Evolutionary conservation across 1,140 invertebrate genomes (phyloP), one percentile per base, ranked within the genome.

Genomic region (Drosophila yakuba): DNA sequence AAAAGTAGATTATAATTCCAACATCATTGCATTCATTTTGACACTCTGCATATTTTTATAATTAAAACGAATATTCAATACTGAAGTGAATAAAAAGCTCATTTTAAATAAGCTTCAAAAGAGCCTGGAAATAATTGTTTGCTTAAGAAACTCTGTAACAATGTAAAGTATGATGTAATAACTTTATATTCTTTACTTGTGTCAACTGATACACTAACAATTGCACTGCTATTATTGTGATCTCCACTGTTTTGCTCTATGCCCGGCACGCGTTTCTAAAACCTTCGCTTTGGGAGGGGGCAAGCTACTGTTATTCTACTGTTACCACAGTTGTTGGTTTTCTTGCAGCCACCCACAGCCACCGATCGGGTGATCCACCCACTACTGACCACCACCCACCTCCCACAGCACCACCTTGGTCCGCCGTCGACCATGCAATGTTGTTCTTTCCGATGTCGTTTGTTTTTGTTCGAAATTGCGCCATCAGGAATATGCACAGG

Each of bases 391-490:
- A 14, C 28, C 8, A 8, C 28, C 28, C 28, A 3, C 20, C 14
- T n/a, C 47, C 45, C 12, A 28, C 12, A 4, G 6, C 7, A 45
- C 51, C 17, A 14, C 45, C 20, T 20, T 25, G 61, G 17, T 41
- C 56, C 48, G 20, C 38, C 38, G 38, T 58, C 41, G 50, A 55
- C 58, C 75, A 62, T 72, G 80, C 73, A 88, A 80, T 88, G 84
- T 88, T 89, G 85, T 90, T 89, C 80, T 89, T 90, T 84, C 85
- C 83, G 80, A 89, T 89, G 78, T 89, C 85, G 80, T 90, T 90
- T 89, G 81, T 89, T 89, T 90, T 90, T 84, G 84, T 89, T 90
- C 80, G 85, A 89, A 89, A 89, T 89, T 89, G 84, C 85, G 84
- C 84, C 84, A 89, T 89, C 85, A 89, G 84, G 85, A 89, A 89